Base-by-base conservation (phyloP, 2,797 vertebrate genomes). In the Diplodus sargus region DNA sequence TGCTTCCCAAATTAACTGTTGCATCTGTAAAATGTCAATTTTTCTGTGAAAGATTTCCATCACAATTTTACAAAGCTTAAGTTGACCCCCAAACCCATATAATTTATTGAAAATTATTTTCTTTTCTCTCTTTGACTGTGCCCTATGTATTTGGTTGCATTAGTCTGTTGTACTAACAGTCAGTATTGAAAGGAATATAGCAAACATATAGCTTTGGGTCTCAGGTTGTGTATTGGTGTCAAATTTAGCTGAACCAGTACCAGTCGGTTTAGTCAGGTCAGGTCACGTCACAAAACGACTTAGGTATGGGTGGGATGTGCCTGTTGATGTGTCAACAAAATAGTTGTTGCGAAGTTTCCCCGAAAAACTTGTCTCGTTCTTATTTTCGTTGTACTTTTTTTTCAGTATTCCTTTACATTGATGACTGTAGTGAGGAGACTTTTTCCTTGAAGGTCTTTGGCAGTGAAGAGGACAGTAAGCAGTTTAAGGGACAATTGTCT, bases 401-500 rank as follows among this genome's bases (percentile, higher is more conserved):
- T 13, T 6, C 42, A 20, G 20, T 16, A 39, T 39, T 25, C 22
- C 48, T 42, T 60, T 13, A 20, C 18, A 45, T 23, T 14, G 14
- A 20, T 59, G 43, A 25, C 8, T 34, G 8, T 2, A 1, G 15
- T 45, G 43, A 2, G 9, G 14, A 42, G 30, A 18, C 22, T 30
- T 18, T 67, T 18, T 22, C 11, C 15, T 43, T 20, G 20, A 60
- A 65, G 28, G 51, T 61, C 14, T 53, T 16, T 28, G 65, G 22
- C 3, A 14, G n/a, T 28, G 15, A 58, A 28, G 68, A 54, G 47
- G 48, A 43, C 72, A 25, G 22, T 15, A 30, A 79, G 60, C 42
- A 58, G 67, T 34, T 20, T 47, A 47, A 70, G 62, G 28, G 39
- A 74, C 54, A 63, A 34, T 54, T 52, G 76, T 60, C 79, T 87